phyloP scores from a whole-genome alignment of 2,113 vertebrate genomes.

The Murina feae region DNA sequence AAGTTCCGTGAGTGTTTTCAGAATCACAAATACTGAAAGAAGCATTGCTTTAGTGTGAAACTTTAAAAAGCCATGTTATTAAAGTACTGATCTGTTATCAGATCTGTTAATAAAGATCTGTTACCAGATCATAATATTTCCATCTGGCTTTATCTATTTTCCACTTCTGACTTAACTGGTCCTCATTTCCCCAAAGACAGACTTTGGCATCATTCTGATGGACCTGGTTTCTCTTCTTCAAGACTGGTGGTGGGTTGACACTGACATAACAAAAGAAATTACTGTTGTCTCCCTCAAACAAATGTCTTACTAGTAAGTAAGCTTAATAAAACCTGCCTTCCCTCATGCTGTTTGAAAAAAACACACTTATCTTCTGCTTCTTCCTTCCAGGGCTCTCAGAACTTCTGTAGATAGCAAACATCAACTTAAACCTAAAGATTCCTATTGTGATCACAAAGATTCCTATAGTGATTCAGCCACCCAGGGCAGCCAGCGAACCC shows the following conservation, averaged over 20 bases:
- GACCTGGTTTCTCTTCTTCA: background rate
- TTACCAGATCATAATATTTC: background rate
- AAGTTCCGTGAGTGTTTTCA: conserved; percentile 67
- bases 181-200: background rate
- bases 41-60: background rate
- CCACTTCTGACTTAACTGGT: background rate
- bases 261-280: background rate
- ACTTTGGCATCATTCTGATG: background rate
- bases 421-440: conserved; percentile 63
- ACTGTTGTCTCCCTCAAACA: background rate
- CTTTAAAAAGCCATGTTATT: background rate
- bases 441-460: conserved; percentile 42
- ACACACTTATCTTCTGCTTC: conserved; percentile 27
- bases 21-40: conserved; percentile 62
- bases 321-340: conserved; percentile 34
- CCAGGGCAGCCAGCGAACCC: conserved; percentile 35
- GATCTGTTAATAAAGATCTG: background rate
- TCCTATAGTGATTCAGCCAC: conserved; percentile 48
- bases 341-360: conserved; percentile 30
- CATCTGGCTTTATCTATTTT: background rate
- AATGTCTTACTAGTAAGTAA: conserved; percentile 18
- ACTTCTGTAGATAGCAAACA: conserved; percentile 53
- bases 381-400: conserved; percentile 56
- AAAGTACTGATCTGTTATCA: background rate
- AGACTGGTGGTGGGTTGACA: background rate